These are phyloP conservation scores for Bubo bubo DNA, from an alignment of 2,113 vertebrate genomes.

Conservation along the genomic window DNA sequence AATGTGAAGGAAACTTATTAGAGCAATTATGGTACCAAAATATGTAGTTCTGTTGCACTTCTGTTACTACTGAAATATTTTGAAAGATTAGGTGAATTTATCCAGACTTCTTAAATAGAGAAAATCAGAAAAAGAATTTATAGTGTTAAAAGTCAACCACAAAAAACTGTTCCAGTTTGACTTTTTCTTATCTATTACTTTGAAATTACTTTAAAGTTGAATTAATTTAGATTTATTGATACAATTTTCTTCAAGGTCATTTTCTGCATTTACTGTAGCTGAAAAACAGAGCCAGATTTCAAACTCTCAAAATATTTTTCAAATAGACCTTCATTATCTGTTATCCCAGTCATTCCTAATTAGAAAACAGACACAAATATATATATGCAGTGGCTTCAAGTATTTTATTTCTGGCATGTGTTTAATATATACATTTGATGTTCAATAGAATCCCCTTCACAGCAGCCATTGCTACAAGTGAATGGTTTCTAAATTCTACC, in stretches of 20 bases:
- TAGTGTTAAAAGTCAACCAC: not conserved
- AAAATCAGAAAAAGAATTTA: not conserved
- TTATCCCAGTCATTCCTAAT: not conserved
- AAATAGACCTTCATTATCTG: not conserved
- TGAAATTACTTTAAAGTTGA: not conserved
- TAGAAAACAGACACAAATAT: not conserved
- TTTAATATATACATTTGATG: not conserved
- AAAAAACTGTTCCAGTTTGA: not conserved
- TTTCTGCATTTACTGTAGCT: not conserved
- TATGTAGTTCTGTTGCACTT: not conserved
- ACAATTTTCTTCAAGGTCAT: not conserved
- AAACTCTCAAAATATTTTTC: not conserved
- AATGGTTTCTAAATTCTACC: not conserved
- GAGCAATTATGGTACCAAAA: not conserved
- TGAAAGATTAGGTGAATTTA: not conserved
- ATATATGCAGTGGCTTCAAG: not conserved
- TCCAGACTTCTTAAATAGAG: not conserved
- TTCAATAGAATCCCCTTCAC: not conserved
- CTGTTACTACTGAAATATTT: not conserved
- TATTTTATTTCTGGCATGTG: not conserved
- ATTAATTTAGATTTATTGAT: not conserved
- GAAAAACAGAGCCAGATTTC: not conserved
- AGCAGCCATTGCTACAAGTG: not conserved
- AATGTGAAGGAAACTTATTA: not conserved
- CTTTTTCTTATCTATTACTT: not conserved